Base-by-base conservation (phyloP, 2,797 vertebrate genomes). In the Poecile montanus region DNA sequence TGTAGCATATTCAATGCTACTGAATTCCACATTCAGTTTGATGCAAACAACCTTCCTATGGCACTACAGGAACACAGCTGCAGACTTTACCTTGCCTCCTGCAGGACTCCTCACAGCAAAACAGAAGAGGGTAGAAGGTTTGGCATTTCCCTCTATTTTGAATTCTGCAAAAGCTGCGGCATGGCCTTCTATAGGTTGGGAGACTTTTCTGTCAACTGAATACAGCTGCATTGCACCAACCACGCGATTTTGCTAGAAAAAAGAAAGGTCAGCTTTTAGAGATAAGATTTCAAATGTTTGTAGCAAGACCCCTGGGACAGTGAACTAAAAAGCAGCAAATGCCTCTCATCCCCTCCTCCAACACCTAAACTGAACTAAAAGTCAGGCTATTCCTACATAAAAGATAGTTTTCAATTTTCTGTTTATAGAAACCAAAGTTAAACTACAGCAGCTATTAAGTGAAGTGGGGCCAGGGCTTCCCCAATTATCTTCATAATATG, bases 221-320 rank as follows among this genome's bases (percentile, higher is more conserved):
- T 99, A 99, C 72, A 99, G 97, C 97, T 99, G 99, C 99, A 99
- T 99, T n/a, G 99, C 98, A 22, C 99, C 99, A 22, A 99, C 98
- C 57, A 99, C 99, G 25, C 98, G 98, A 85, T 99, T 99, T 98
- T 99, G 99, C 99, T 99, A 95, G 66, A 70, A 88, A 80, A 82
- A 75, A 74, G 25, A 70, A 67, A 51, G 27, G 47, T 58, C 44
- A 87, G 54, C 34, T 89, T 89, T 91, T 29, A 89, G 63, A 93
- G n/a, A 17, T 12, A 90, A 63, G 26, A 81, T 34, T 95, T 82
- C 42, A 67, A 61, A 50, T 71, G 42, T 51, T 66, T 73, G 45
- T 13, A 86, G 54, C 32, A 79, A 93, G 40, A 91, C 26, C n/a
- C 63, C 60, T 70, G 62, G 29, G 76, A 86, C 8, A 73, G 23